Evolutionary conservation across 2,797 vertebrate species (phyloP).

Genomic region (Pipistrellus nathusii): DNA sequence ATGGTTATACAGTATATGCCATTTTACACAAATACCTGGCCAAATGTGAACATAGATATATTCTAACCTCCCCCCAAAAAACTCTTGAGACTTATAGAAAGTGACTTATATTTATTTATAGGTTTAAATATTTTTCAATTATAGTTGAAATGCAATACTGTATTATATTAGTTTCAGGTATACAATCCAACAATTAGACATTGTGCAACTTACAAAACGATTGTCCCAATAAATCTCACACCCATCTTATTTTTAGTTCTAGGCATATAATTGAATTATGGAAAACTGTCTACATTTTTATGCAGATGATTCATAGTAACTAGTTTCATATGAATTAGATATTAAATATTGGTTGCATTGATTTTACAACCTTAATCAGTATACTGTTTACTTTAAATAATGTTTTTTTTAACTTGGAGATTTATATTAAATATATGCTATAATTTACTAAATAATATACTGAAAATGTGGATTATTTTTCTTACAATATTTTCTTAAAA

Average conservation of each 20-base stretch:
- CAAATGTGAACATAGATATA: neutral
- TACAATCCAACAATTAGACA: neutral
- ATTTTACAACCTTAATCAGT: neutral
- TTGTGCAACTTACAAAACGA: neutral
- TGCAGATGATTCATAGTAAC: constrained; percentile 37
- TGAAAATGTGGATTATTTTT: neutral
- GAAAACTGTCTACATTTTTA: constrained; percentile 50
- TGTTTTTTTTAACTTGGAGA: constrained; percentile 28
- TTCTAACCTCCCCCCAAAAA: neutral
- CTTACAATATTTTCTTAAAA: neutral
- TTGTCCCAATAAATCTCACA: neutral
- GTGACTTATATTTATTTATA: neutral
- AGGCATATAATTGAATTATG: constrained; percentile 41
- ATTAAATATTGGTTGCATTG: constrained; percentile 38
- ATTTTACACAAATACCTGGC: neutral
- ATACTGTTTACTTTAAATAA: neutral
- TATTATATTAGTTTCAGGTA: neutral
- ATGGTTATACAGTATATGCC: neutral
- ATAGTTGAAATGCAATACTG: neutral
- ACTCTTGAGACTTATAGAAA: constrained; percentile 51
- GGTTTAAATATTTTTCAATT: neutral
- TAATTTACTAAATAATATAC: neutral
- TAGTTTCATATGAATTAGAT: constrained; percentile 21
- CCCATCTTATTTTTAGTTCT: constrained; percentile 54
- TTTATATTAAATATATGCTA: neutral